Percentiles rank a stretch among this genome's conserved stretches.
phyloP scores from a whole-genome alignment of 1,140 invertebrate species.

The Apolygus lucorum region DNA sequence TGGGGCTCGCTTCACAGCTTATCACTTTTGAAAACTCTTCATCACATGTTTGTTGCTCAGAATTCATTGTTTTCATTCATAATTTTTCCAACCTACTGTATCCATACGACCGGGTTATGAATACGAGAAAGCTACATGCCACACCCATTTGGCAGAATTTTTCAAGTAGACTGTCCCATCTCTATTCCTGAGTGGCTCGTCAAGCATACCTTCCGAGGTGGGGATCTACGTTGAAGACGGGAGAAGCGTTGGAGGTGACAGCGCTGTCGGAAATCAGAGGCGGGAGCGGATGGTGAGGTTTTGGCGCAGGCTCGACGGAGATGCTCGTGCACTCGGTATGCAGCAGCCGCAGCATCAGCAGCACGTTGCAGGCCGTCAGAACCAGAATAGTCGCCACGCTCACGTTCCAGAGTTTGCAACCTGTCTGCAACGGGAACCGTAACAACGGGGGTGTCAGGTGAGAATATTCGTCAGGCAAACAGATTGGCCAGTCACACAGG shows the following conservation, averaged over 20 bases:
- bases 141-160: too few relatives aligned
- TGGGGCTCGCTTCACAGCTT: too few relatives aligned
- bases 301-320: slow-evolving; percentile 22
- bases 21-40: too few relatives aligned
- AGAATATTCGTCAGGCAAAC: too few relatives aligned
- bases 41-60: too few relatives aligned
- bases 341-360: slow-evolving; percentile 56
- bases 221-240: slow-evolving; percentile 41
- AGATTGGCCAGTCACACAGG: not conserved
- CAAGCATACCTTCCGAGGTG: slow-evolving; percentile 39
- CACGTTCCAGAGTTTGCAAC: slow-evolving; percentile 60
- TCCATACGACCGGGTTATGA: too few relatives aligned
- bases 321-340: slow-evolving; percentile 39
- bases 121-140: too few relatives aligned
- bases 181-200: too few relatives aligned
- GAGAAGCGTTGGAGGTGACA: slow-evolving; percentile 34
- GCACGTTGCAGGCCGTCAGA: slow-evolving; percentile 56
- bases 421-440: slow-evolving; percentile 40
- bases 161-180: too few relatives aligned
- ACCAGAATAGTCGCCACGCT: slow-evolving; percentile 52
- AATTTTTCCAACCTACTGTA: too few relatives aligned
- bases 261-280: slow-evolving; percentile 32
- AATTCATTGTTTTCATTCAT: too few relatives aligned
- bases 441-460: too few relatives aligned
- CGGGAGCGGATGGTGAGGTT: slow-evolving; percentile 34